These are phyloP conservation scores for Kuschelorhynchus macadamiae DNA, from an alignment of 2,888 invertebrate species.

Conservation along the genomic window DNA sequence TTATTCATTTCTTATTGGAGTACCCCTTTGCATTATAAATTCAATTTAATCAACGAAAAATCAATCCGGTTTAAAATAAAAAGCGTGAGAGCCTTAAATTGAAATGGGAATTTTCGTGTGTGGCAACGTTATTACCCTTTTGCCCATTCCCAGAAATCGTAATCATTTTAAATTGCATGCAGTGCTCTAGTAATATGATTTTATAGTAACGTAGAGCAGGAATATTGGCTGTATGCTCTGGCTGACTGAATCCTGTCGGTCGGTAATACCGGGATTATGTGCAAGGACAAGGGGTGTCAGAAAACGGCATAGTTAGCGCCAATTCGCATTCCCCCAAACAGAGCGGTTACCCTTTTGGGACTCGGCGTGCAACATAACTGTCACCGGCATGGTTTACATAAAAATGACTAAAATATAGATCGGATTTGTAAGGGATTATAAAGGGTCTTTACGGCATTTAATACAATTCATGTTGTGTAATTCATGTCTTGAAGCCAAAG, in stretches of 20 bases:
- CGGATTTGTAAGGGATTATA: constrained; percentile 62
- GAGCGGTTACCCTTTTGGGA: constrained; percentile 67
- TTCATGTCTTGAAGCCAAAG: no score
- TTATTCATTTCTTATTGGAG: no score
- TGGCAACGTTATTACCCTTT: constrained; percentile 41
- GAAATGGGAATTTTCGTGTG: constrained; percentile 40
- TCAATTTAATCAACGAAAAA: constrained; percentile 38
- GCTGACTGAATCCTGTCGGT: constrained; percentile 46
- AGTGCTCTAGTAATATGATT: constrained; percentile 60
- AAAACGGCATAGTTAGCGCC: constrained; percentile 68
- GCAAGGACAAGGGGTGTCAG: constrained; percentile 61
- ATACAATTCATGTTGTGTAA: no score
- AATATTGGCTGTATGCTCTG: constrained; percentile 47
- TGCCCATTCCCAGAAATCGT: constrained; percentile 48
- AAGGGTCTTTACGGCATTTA: neutral
- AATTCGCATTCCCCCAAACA: constrained; percentile 68
- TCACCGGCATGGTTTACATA: constrained; percentile 68
- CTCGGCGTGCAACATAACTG: constrained; percentile 65
- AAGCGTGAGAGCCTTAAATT: constrained; percentile 31
- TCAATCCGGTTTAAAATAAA: constrained; percentile 30
- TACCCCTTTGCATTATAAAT: neutral
- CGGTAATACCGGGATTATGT: constrained; percentile 63
- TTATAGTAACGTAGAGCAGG: constrained; percentile 55
- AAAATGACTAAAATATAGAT: constrained; percentile 67
- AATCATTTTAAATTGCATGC: constrained; percentile 61